Evolutionary conservation across 2,113 vertebrate genomes (phyloP), one percentile per base, ranked within the genome.

Genomic region (Nannospalax galili): DNA sequence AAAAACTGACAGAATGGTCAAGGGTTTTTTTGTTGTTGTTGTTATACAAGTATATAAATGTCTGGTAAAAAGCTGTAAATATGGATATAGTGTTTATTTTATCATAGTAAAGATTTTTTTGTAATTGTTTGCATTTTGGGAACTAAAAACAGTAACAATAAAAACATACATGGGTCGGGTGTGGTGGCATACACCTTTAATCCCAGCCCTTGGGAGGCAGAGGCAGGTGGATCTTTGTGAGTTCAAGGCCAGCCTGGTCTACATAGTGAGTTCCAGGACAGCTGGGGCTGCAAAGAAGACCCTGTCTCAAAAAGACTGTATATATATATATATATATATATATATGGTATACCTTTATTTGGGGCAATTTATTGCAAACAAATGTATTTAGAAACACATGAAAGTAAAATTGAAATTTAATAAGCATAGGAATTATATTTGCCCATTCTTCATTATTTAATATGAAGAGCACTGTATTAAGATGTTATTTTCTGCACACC

Each of bases 1-100:
- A 88, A 91, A 95, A 94, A 42, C 45, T 87, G 70, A 65, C 72
- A 90, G 12, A 22, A 35, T 52, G 11, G 48, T 52, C 48, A 52
- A 11, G 48, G 11, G 6, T 52, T 52, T 7, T 52, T 52, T 52
- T 52, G 48, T 52, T 52, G 48, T 52, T 52, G 11, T 52, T 42
- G 60, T 48, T 97, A 42, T 94, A 93, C 95, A 56, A 82, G 3
- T 70, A 86, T 90, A 95, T n/a, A 94, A 77, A 96, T 90, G 45
- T 35, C 79, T 16, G 14, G 37, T 88, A 67, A 62, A 78, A 86
- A 30, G 1, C 4, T 58, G 1, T 24, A 22, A 80, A 42, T 69
- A 62, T 28, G 35, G 26, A 67, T 22, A 42, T 20, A 20, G 30
- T 26, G 0, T 15, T 52, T 4, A 19, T 82, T 72, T 88, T 79